phyloP scores from a whole-genome alignment of 2,113 vertebrate genomes.

The Rhombomys opimus region DNA sequence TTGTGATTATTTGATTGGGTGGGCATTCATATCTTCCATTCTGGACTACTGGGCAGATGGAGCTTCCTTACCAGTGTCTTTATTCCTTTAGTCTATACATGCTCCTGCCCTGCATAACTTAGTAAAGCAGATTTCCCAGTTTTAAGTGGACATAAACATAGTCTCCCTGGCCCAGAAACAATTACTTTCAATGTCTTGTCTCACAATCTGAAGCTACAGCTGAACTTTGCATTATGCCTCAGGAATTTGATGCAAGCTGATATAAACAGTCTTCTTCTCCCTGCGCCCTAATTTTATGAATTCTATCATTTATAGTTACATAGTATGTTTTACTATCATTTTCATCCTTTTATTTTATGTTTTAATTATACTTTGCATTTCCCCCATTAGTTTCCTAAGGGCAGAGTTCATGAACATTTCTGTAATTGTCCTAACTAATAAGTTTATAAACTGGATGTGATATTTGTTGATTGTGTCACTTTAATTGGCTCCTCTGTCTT shows the following conservation, averaged over 20 bases:
- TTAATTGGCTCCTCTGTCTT: not conserved
- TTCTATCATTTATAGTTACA: not conserved
- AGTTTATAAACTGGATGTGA: not conserved
- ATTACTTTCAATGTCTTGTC: not conserved
- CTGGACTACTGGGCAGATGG: not conserved
- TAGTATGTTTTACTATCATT: not conserved
- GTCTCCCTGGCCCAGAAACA: not conserved
- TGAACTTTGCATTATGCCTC: not conserved
- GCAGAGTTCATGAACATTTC: not conserved
- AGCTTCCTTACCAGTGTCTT: not conserved
- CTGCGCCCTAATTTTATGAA: not conserved
- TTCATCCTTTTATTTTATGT: not conserved
- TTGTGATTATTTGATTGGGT: not conserved
- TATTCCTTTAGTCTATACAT: not conserved
- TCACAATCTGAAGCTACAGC: not conserved
- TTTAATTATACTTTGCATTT: not conserved
- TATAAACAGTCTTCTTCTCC: not conserved
- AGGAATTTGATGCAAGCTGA: not conserved
- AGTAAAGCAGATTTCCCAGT: not conserved
- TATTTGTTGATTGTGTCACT: not conserved
- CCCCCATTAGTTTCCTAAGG: not conserved
- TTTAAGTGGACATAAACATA: not conserved
- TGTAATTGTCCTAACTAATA: not conserved
- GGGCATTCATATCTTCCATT: not conserved
- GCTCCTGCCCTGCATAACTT: not conserved